Conservation (phyloP, 2,888 invertebrate genomes). For the Pseudeuparius sepicola region DNA sequence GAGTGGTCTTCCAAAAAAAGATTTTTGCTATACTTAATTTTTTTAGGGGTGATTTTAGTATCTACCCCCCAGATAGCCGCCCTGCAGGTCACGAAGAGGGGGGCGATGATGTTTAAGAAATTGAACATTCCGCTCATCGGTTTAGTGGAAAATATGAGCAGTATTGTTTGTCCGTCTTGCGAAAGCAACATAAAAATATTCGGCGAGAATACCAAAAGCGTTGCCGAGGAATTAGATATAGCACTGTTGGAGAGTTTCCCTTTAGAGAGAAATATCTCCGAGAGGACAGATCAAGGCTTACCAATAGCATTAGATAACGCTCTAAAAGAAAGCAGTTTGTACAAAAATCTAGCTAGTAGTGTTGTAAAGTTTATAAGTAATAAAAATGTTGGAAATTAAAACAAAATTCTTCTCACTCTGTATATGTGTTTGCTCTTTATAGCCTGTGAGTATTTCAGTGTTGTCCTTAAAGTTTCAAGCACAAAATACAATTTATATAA, state of each 20-base stretch:
- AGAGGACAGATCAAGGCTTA: conserved; percentile 60
- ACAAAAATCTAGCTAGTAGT: conserved; percentile 27
- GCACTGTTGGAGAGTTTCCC: conserved; percentile 63
- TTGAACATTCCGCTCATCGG: conserved; percentile 76
- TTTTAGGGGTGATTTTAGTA: conserved; percentile 71
- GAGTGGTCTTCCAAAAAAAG: conserved; percentile 1
- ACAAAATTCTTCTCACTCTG: too few species aligned
- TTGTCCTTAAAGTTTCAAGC: too few species aligned
- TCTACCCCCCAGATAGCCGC: conserved; percentile 89
- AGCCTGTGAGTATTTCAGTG: too few species aligned
- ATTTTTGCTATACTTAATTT: conserved; percentile 5
- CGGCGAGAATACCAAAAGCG: conserved; percentile 51
- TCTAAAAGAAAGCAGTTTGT: conserved; percentile 23
- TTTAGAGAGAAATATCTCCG: conserved; percentile 57
- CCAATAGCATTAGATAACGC: conserved; percentile 61
- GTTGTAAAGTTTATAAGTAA: conserved; percentile 27
- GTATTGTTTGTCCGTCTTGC: conserved; percentile 68
- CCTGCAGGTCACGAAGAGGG: conserved; percentile 73
- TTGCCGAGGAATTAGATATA: conserved; percentile 56
- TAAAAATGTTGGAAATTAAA: too few species aligned
- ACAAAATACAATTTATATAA: too few species aligned
- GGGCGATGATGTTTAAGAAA: conserved; percentile 80
- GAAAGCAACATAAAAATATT: conserved; percentile 62
- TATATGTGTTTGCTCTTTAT: too few species aligned
- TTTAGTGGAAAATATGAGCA: conserved; percentile 86